phyloP scores from a whole-genome alignment of 2,888 invertebrate species.

The Schizaphis graminum region DNA sequence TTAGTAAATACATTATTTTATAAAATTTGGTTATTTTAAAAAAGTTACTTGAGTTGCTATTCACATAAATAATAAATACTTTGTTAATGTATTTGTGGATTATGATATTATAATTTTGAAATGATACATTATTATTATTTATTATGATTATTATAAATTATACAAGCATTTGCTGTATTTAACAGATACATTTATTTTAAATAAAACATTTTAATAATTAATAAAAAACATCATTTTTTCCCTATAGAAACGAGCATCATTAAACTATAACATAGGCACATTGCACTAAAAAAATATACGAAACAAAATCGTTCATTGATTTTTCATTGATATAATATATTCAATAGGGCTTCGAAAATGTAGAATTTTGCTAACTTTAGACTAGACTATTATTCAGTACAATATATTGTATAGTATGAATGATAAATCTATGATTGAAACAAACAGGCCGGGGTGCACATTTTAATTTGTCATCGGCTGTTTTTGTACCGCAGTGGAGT shows the following conservation, averaged over 20 bases:
- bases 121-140: not conserved
- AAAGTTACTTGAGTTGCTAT: not conserved
- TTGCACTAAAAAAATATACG: not conserved
- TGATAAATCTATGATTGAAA: conserved; percentile 45
- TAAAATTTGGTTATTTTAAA: not conserved
- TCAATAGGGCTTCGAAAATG: not conserved
- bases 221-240: not conserved
- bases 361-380: not conserved
- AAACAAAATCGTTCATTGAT: not conserved
- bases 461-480: conserved; percentile 43
- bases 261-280: not conserved
- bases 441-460: not conserved
- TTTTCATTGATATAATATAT: not conserved
- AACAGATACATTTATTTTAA: not conserved
- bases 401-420: not conserved
- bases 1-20: not conserved
- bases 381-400: not conserved
- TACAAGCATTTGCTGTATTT: not conserved
- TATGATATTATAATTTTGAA: not conserved
- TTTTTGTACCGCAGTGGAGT: conserved; percentile 4
- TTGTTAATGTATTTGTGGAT: not conserved
- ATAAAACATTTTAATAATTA: not conserved
- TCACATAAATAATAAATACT: not conserved
- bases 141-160: not conserved
- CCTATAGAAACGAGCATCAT: not conserved